Conservation (phyloP, 1,140 invertebrate species). For the Ceratina japonica region DNA sequence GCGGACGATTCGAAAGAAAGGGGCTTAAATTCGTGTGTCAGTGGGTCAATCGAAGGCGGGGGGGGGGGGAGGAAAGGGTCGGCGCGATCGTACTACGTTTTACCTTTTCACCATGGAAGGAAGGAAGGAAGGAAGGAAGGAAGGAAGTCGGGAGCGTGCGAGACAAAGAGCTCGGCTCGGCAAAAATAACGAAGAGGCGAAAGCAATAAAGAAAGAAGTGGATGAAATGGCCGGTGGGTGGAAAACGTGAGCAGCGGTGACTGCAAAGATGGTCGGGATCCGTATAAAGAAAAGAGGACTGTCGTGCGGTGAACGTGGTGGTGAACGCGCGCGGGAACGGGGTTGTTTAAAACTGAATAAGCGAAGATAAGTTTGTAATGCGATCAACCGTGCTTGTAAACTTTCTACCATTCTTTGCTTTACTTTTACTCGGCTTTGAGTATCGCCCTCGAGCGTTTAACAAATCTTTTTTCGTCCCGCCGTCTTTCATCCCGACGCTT, state of each 20-base stretch:
- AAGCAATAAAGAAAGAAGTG: not conserved
- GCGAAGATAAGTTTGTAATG: conserved; percentile 47
- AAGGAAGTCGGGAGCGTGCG: not conserved
- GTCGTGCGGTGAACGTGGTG: not conserved
- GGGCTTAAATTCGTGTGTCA: conserved; percentile 36
- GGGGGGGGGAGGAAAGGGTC: not conserved
- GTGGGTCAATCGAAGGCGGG: conserved; percentile 29
- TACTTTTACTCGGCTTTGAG: conserved; percentile 31
- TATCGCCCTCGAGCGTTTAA: conserved; percentile 16
- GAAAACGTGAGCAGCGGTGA: not conserved
- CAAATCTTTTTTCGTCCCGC: conserved; percentile 1
- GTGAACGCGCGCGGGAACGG: not conserved
- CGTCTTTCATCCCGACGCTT: conserved; percentile 15
- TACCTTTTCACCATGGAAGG: conserved; percentile 16
- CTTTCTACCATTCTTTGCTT: conserved; percentile 38
- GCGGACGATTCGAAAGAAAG: conserved; percentile 4
- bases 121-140: conserved; percentile 5
- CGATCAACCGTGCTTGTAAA: conserved; percentile 31
- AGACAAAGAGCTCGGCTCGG: not conserved
- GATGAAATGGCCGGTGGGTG: not conserved
- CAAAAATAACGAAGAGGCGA: conserved; percentile 12
- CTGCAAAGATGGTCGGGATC: not conserved
- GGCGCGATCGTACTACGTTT: not conserved
- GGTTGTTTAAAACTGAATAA: conserved; percentile 40
- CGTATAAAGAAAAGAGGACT: not conserved